These are phyloP conservation scores for Alethe castanea DNA, from an alignment of 2,113 vertebrate genomes.

Conservation along the genomic window DNA sequence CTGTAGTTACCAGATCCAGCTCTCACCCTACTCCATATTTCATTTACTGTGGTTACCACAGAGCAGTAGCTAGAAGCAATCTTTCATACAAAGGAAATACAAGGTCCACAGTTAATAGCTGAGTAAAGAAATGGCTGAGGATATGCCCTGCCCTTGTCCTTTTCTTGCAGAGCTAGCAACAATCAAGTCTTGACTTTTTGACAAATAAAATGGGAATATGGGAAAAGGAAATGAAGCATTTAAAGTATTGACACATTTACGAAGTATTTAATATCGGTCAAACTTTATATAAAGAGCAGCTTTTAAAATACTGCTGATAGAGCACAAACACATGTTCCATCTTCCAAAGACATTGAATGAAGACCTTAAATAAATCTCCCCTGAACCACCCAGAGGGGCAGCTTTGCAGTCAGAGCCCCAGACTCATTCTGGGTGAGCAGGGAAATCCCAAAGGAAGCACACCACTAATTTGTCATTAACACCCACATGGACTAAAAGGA, in stretches of 20 bases:
- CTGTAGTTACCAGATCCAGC: background rate
- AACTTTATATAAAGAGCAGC: background rate
- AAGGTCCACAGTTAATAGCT: background rate
- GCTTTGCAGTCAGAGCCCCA: background rate
- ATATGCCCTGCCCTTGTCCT: background rate
- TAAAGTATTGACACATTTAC: background rate
- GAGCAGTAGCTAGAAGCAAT: background rate
- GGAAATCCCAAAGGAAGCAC: background rate
- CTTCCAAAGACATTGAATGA: background rate
- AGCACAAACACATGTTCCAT: background rate
- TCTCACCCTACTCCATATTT: background rate
- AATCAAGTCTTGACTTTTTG: background rate
- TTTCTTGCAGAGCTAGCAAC: background rate
- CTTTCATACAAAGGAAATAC: background rate
- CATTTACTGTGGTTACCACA: background rate
- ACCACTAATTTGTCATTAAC: background rate
- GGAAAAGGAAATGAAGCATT: background rate
- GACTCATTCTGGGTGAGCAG: accelerated
- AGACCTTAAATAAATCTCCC: background rate
- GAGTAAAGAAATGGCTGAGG: background rate
- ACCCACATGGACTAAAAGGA: background rate
- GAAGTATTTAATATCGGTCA: background rate
- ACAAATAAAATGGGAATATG: background rate
- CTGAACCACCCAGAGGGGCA: background rate
- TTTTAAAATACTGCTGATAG: background rate